Evolutionary conservation across 1,140 invertebrate genomes (phyloP).

Genomic region (Amyelois transitella): DNA sequence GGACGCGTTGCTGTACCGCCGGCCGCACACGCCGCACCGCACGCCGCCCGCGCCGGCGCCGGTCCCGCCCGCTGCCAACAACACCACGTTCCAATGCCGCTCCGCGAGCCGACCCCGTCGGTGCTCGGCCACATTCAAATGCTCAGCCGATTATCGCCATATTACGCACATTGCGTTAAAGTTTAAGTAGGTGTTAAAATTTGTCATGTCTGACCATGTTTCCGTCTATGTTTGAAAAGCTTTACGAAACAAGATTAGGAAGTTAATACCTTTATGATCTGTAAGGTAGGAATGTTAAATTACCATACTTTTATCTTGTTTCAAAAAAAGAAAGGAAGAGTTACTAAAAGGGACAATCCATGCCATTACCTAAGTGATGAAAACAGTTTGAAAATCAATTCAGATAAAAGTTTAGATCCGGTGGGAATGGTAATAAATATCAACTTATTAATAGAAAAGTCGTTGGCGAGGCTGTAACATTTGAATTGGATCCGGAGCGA

Average conservation of each 20-base stretch:
- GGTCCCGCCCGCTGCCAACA: constrained; percentile 50
- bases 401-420: no score
- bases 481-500: constrained; percentile 15
- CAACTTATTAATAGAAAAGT: no score
- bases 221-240: no score
- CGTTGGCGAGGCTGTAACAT: constrained; percentile 2
- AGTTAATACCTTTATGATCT: no score
- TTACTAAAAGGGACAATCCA: no score
- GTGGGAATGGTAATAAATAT: neutral
- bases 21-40: constrained; percentile 83
- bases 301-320: no score
- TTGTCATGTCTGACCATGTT: neutral
- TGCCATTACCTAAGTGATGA: no score
- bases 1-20: constrained; percentile 86
- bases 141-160: constrained; percentile 18
- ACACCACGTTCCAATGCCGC: constrained; percentile 57
- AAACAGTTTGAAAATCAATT: no score
- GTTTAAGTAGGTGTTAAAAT: neutral
- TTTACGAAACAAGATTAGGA: no score
- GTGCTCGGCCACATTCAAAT: constrained; percentile 9
- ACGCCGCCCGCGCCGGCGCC: constrained; percentile 43
- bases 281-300: no score
- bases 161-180: neutral
- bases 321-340: no score
- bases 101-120: constrained; percentile 6